phyloP scores from a whole-genome alignment of 1,140 invertebrate species.

The Pseudomyrmex flavicornis region DNA sequence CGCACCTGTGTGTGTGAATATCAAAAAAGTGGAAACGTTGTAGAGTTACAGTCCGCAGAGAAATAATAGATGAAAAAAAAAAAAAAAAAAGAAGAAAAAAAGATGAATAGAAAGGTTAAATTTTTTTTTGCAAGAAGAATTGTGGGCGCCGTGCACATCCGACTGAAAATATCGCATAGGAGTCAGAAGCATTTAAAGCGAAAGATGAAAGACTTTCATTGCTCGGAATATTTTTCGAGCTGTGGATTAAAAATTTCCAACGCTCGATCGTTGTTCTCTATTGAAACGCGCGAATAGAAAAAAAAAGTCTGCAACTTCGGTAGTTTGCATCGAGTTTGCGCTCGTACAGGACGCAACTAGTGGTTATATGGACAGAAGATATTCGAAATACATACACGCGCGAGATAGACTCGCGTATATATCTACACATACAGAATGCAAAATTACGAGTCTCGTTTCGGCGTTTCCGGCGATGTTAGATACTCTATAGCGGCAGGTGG shows the following conservation, averaged over 20 bases:
- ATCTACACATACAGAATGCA: slow-evolving; percentile 5
- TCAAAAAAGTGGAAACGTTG: no score
- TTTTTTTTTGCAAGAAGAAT: no score
- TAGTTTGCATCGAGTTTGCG: slow-evolving; percentile 35
- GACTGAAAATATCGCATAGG: no score
- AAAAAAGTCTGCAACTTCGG: slow-evolving; percentile 23
- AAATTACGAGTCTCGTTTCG: slow-evolving; percentile 46
- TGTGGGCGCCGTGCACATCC: no score
- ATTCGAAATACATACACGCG: slow-evolving; percentile 37
- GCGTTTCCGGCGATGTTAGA: slow-evolving; percentile 32
- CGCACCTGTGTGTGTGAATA: no score
- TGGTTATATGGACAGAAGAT: slow-evolving; percentile 50
- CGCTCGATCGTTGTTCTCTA: not conserved
- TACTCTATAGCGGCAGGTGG: slow-evolving; percentile 33
- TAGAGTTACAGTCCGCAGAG: no score
- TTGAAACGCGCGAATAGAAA: not conserved
- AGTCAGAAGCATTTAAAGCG: no score
- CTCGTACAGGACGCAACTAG: slow-evolving; percentile 42
- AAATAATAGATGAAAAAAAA: no score
- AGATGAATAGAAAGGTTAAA: no score
- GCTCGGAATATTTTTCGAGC: no score
- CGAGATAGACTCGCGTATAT: slow-evolving; percentile 30
- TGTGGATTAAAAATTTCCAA: slow-evolving; percentile 19
- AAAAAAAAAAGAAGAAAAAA: no score
- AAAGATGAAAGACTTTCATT: no score